These are phyloP conservation scores for Leucophenga varia DNA, from an alignment of 1,140 invertebrate genomes.

Conservation along the genomic window DNA sequence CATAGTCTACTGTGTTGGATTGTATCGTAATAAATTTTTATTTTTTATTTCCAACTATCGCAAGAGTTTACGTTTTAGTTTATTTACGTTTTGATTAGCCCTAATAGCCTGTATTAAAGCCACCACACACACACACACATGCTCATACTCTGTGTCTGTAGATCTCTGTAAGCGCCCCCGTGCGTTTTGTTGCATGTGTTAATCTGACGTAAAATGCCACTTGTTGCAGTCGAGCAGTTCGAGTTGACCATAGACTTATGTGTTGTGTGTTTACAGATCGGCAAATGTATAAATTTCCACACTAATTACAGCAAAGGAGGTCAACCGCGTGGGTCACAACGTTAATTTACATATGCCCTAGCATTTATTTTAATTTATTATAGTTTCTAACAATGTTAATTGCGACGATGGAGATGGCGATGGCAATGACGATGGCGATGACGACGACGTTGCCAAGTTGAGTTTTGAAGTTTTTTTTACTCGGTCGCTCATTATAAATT, in stretches of 20 bases:
- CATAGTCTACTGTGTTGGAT: not conserved
- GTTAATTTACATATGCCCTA: not conserved
- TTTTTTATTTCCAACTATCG: no score
- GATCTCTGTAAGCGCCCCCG: no score
- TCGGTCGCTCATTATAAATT: no score
- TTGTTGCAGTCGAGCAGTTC: slow-evolving; percentile 34
- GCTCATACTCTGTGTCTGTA: slow-evolving; percentile 6
- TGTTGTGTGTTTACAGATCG: slow-evolving; percentile 9
- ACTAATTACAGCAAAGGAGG: slow-evolving; percentile 45
- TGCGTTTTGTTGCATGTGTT: no score
- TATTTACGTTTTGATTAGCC: slow-evolving; percentile 51
- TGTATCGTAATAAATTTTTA: no score
- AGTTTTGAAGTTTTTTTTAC: no score
- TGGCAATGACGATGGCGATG: no score
- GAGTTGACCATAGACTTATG: slow-evolving; percentile 16
- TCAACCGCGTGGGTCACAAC: slow-evolving; percentile 23
- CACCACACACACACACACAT: no score
- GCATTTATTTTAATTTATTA: no score
- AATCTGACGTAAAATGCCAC: slow-evolving; percentile 18
- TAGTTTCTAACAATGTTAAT: no score
- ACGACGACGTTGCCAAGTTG: no score
- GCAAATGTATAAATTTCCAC: slow-evolving; percentile 49
- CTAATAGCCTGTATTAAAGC: slow-evolving; percentile 29
- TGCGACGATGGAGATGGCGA: no score
- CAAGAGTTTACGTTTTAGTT: slow-evolving; percentile 34